Conservation (phyloP, 1,140 invertebrate species). For the Dermatophagoides farinae region DNA sequence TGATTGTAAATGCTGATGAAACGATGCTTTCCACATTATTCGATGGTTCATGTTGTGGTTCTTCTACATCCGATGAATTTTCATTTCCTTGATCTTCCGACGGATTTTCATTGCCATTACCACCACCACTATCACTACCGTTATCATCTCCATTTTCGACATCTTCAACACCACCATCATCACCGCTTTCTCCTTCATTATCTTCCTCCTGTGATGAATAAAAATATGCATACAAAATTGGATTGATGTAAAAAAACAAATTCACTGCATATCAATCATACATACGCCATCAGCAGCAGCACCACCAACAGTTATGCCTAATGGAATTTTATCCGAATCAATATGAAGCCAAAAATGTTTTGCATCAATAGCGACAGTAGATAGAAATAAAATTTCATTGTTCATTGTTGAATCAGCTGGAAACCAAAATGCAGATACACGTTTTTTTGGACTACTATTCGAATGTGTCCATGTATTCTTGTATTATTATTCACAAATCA, state of each 20-base stretch:
- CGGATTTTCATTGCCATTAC: background rate
- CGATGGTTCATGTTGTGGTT: no score
- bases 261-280: no score
- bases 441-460: background rate
- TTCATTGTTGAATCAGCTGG: background rate
- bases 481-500: background rate
- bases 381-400: background rate
- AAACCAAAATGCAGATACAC: background rate
- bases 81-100: background rate
- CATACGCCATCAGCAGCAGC: no score
- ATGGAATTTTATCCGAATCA: background rate
- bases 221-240: no score
- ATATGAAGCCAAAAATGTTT: background rate
- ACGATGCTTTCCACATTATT: no score
- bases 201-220: no score
- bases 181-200: background rate
- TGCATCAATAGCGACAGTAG: background rate
- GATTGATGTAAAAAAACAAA: no score
- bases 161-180: background rate
- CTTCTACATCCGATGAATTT: background rate
- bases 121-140: background rate
- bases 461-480: conserved; percentile 3
- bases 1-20: background rate
- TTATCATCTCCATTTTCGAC: background rate
- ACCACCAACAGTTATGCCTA: background rate